Evolutionary conservation across 2,888 invertebrate species (phyloP).

Genomic region (Caenorhabditis afra): DNA sequence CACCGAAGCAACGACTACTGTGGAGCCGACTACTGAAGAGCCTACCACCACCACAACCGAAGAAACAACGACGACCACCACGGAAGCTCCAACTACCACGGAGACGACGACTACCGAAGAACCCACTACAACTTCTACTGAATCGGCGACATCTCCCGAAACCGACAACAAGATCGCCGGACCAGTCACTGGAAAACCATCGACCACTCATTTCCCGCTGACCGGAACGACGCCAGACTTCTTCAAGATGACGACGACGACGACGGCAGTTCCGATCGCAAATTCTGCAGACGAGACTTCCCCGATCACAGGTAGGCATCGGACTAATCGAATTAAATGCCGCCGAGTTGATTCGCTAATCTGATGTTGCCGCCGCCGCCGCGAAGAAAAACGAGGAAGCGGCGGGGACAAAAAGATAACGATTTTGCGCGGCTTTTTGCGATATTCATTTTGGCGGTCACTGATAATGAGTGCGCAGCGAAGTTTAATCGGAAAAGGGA

Average conservation of each 20-base stretch:
- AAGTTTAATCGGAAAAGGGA: background rate
- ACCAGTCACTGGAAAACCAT: slow-evolving; percentile 40
- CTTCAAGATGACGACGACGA: slow-evolving; percentile 17
- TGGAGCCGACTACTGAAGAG: slow-evolving; percentile 2
- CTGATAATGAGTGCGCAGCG: slow-evolving; percentile 2
- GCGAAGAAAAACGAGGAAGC: background rate
- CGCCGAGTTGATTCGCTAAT: slow-evolving; percentile 8
- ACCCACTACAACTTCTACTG: slow-evolving; percentile 3
- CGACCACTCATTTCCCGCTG: slow-evolving; percentile 30
- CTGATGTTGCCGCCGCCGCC: background rate
- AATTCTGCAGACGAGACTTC: slow-evolving; percentile 24
- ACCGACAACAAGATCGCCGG: slow-evolving; percentile 47
- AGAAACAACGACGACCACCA: slow-evolving; percentile 20
- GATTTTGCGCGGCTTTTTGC: background rate
- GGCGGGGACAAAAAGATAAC: slow-evolving; percentile 11
- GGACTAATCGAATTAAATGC: slow-evolving; percentile 6
- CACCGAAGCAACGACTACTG: slow-evolving; percentile 8
- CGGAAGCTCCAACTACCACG: background rate
- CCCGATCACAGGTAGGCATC: too few species aligned
- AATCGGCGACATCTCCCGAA: slow-evolving; percentile 7
- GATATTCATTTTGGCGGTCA: slow-evolving; percentile 12
- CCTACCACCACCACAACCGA: slow-evolving; percentile 15
- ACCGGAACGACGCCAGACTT: slow-evolving; percentile 47
- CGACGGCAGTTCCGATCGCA: slow-evolving; percentile 10
- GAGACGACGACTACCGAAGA: slow-evolving; percentile 13